phyloP scores from a whole-genome alignment of 2,888 invertebrate species.

The Glaucopsyche alexis region DNA sequence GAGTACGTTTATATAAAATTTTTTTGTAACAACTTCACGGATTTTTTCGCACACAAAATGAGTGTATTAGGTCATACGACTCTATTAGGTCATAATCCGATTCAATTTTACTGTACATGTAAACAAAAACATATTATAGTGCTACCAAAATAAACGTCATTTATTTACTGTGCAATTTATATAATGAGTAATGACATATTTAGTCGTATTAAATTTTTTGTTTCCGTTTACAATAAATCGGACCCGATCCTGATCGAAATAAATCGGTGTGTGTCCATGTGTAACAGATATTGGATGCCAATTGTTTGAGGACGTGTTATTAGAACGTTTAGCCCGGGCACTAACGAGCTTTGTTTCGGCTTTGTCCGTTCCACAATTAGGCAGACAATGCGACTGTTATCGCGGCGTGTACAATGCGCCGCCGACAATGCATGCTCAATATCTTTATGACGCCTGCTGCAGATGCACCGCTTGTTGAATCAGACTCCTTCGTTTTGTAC shows the following conservation, averaged over 20 bases:
- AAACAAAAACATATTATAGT: too few relatives aligned
- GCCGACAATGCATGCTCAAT: conserved; percentile 71
- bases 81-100: too few relatives aligned
- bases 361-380: conserved; percentile 74
- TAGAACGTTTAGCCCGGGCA: conserved; percentile 70
- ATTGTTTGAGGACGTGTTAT: conserved; percentile 77
- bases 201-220: too few relatives aligned
- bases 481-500: conserved; percentile 56
- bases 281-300: conserved; percentile 53
- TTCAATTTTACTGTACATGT: too few relatives aligned
- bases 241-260: too few relatives aligned
- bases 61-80: too few relatives aligned
- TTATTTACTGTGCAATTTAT: too few relatives aligned
- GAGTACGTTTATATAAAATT: neutral
- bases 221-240: too few relatives aligned
- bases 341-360: conserved; percentile 74
- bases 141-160: too few relatives aligned
- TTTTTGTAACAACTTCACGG: too few relatives aligned
- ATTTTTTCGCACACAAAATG: too few relatives aligned
- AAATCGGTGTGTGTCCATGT: conserved; percentile 50
- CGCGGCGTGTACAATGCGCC: conserved; percentile 58
- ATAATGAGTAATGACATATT: too few relatives aligned
- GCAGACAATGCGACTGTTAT: conserved; percentile 62
- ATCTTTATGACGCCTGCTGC: conserved; percentile 71
- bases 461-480: conserved; percentile 68